Evolutionary conservation across 2,888 invertebrate genomes (phyloP), one percentile per base, ranked within the genome.

Genomic region (Formica aserva): DNA sequence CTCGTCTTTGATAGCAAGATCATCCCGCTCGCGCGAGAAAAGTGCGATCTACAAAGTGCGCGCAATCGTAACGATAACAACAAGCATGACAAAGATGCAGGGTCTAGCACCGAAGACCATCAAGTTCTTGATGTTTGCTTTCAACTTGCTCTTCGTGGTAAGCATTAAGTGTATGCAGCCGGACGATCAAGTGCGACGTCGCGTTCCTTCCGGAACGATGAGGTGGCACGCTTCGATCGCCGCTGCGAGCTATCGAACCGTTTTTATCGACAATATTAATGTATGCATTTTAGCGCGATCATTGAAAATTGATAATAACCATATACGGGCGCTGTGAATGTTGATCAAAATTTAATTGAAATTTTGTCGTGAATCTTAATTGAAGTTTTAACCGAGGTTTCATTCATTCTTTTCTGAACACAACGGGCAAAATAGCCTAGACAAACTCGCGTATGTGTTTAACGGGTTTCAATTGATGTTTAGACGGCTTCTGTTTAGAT

Each of bases 61-160:
- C 41, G 35, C 22, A 48, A 38, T 18, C 8, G 2, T 29, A 48
- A 65, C 3, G 13, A 13, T 52, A 60, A 60, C 18, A 26, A 29
- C 57, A 5, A 41, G 2, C 78, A 60, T 45, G 45, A 45, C 60
- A 60, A 41, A 18, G 45, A 35, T 45, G 18, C 11, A 45, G 60
- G 13, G 72, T 29, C 41, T 80, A n/a, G 78, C 78, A 6, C 78
- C 78, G 60, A 80, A 35, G 32, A 80, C 78, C 71, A 82, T 98
- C 92, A 97, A 97, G 93, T 97, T 97, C 95, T 96, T 96, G 65
- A 96, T 98, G 91, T 97, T 97, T 92, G 95, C 96, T 72, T 97
- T 97, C 92, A 98, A 97, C 95, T 95, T 97, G 86, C 92, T 97
- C 71, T 97, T 97, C 95, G 96, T 97, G 96, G 98, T 98, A 95